These are phyloP conservation scores for Pterocles orientalis DNA, from an alignment of 2,113 vertebrate species.

Conservation along the genomic window DNA sequence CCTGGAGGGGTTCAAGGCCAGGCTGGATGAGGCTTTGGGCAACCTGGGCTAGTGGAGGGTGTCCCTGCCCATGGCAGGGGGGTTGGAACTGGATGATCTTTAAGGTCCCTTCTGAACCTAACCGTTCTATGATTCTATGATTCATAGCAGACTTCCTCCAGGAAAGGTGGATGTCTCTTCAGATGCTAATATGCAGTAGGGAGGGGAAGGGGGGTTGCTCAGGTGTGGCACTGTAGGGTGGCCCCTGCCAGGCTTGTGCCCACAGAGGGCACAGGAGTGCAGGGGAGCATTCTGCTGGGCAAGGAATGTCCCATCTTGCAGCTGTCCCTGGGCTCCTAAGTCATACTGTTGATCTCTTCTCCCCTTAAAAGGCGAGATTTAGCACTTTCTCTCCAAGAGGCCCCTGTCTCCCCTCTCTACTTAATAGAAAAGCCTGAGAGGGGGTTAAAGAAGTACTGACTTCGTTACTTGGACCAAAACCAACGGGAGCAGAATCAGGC, in stretches of 20 bases:
- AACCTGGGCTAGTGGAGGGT: too few species aligned
- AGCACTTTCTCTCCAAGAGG: neutral
- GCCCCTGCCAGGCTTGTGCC: rapidly evolving
- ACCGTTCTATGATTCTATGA: too few species aligned
- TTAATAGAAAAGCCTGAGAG: neutral
- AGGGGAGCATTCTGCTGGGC: neutral
- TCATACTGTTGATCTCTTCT: neutral
- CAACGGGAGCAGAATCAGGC: neutral
- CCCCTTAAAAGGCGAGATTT: neutral
- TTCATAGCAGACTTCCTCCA: neutral
- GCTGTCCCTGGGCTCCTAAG: neutral
- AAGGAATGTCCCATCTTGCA: neutral
- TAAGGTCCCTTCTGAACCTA: too few species aligned
- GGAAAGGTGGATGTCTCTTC: neutral
- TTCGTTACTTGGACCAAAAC: neutral
- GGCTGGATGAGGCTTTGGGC: too few species aligned
- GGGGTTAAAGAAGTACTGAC: neutral
- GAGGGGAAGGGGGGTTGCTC: neutral
- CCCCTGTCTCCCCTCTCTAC: neutral
- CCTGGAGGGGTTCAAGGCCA: too few species aligned
- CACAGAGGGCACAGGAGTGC: neutral
- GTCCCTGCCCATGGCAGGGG: too few species aligned
- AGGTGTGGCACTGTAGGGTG: neutral
- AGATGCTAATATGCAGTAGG: neutral
- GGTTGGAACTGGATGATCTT: too few species aligned